Evolutionary conservation across 2,797 vertebrate species (phyloP), one percentile per base, ranked within the genome.

Genomic region (Poecilia velifera): DNA sequence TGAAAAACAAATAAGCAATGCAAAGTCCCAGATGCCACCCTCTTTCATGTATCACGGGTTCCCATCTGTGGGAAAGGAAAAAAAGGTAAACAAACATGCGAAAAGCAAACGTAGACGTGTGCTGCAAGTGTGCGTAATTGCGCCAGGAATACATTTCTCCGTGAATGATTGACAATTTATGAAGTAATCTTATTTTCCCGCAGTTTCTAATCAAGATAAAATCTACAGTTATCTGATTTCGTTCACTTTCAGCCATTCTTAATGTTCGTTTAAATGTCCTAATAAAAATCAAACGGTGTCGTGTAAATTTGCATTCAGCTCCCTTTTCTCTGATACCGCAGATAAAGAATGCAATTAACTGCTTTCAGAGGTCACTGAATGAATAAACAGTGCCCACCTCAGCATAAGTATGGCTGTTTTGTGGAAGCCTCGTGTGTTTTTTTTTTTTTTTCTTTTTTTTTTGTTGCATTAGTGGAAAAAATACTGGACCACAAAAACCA

Each of bases 21-120:
- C 83, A 77, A 89, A 90, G 76, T 89, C 72, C 64, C 72, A 41
- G 20, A 51, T 80, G 78, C 76, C 75, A 18, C 66, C 59, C 25
- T 43, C 59, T 81, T 81, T 45, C 84, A 78, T 83, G 74, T 74
- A 73, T 91, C 84, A 64, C 79, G 82, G 81, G 85, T 88, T 88
- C 59, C 84, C 82, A 88, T 93, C 88, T 92, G 90, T 87, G 84
- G 79, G 74, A 85, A 86, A 36, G 64, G 45, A 46, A n/a, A n/a
- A n/a, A 22, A 72, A 73, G 78, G 25, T 12, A 47, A 72, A 72
- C 18, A 20, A 36, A 57, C 68, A 43, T 74, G 20, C 72, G 53
- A 81, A 64, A 74, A 36, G 13, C 73, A 79, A 72, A 31, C 5
- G 68, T 31, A 72, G 74, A 80, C 39, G 73, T 70, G 51, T 62